These are phyloP conservation scores for Drosophila ercepeae DNA, from an alignment of 1,140 invertebrate genomes.

Conservation along the genomic window DNA sequence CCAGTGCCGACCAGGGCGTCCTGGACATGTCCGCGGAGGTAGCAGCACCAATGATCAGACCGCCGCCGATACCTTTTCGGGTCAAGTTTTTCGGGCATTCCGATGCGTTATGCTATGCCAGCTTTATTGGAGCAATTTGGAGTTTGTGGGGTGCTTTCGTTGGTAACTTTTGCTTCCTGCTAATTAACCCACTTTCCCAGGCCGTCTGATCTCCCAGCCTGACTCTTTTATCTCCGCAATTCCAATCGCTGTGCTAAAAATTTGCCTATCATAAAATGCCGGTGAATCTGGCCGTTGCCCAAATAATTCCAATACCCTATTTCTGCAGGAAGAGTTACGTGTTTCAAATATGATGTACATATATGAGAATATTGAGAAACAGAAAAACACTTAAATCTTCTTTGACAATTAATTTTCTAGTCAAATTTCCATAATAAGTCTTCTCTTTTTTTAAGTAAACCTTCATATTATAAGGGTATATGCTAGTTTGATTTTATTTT, in stretches of 20 bases:
- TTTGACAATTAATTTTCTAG: background rate
- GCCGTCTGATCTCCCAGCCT: conserved; percentile 29
- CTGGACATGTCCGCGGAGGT: too few relatives aligned
- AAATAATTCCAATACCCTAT: conserved; percentile 16
- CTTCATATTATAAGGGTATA: background rate
- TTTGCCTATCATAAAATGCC: conserved; percentile 60
- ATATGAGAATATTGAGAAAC: too few relatives aligned
- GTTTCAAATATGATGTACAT: too few relatives aligned
- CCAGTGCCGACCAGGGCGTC: too few relatives aligned
- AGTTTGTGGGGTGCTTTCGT: conserved; percentile 12
- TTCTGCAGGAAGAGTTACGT: background rate
- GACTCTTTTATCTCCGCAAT: conserved; percentile 44
- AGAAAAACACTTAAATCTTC: too few relatives aligned
- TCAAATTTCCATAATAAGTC: background rate
- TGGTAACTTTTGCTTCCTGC: conserved; percentile 18
- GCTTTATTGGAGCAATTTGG: conserved; percentile 59
- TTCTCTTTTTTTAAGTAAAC: background rate
- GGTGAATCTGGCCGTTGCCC: conserved; percentile 28
- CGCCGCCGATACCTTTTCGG: conserved; percentile 37
- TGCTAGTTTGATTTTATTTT: background rate
- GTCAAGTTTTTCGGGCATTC: conserved; percentile 63
- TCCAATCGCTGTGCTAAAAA: conserved; percentile 52
- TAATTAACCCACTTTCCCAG: conserved; percentile 76
- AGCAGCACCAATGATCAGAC: conserved; percentile 8
- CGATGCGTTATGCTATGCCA: conserved; percentile 55